Evolutionary conservation across 2,113 vertebrate species (phyloP).

Genomic region (Chunga burmeisteri): DNA sequence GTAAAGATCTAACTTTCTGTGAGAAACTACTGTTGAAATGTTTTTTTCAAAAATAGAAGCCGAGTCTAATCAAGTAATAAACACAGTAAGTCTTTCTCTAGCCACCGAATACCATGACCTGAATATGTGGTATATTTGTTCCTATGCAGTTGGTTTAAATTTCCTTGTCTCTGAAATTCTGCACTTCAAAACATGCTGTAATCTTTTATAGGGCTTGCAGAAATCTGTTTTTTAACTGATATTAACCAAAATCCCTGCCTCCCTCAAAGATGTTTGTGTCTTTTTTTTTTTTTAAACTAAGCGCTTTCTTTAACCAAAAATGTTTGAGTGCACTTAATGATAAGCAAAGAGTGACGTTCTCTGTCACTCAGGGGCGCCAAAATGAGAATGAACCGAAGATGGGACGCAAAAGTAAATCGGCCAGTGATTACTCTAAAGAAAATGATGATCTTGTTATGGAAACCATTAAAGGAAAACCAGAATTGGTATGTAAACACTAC

Average conservation of each 20-base stretch:
- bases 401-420: conserved; percentile 35
- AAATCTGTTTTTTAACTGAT: neutral
- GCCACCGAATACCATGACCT: neutral
- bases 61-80: neutral
- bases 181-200: neutral
- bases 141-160: neutral
- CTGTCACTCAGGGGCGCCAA: conserved; percentile 59
- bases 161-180: neutral
- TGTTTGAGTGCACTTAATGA: neutral
- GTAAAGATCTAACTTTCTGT: neutral
- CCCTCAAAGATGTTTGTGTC: neutral
- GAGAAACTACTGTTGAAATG: neutral
- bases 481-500: conserved; percentile 35
- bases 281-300: neutral
- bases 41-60: neutral
- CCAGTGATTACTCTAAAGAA: conserved; percentile 61
- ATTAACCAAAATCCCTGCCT: conserved; percentile 19
- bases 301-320: neutral
- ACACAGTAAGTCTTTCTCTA: neutral
- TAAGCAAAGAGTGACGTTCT: conserved; percentile 46
- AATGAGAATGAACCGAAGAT: conserved; percentile 43
- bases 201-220: conserved; percentile 41
- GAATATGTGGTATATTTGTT: neutral
- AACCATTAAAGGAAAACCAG: conserved; percentile 62
- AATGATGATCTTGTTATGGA: conserved; percentile 64